Conservation (phyloP, 2,888 invertebrate species). For the Diaprepes abbreviatus region DNA sequence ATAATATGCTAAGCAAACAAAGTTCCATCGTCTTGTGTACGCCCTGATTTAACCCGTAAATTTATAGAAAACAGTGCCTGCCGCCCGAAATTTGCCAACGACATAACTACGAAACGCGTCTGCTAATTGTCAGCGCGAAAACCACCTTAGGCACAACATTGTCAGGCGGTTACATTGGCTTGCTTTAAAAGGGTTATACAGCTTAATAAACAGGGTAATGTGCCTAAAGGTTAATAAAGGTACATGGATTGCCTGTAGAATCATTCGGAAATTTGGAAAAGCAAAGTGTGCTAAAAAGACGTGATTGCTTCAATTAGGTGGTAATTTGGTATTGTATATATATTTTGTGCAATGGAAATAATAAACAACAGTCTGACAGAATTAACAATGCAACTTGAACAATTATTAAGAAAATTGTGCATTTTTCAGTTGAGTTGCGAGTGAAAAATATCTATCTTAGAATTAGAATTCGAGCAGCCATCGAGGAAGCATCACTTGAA, state of each 20-base stretch:
- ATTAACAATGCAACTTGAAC: too few relatives aligned
- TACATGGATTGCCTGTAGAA: not conserved
- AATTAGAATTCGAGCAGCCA: too few relatives aligned
- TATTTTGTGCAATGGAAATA: too few relatives aligned
- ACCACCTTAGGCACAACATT: slow-evolving; percentile 29
- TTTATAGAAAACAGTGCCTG: slow-evolving; percentile 10
- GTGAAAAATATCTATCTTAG: too few relatives aligned
- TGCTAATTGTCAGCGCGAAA: slow-evolving; percentile 42
- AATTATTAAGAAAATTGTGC: too few relatives aligned
- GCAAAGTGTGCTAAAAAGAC: too few relatives aligned
- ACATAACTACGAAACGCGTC: slow-evolving; percentile 10
- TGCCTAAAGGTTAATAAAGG: not conserved
- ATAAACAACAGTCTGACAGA: too few relatives aligned
- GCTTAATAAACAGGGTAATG: slow-evolving; percentile 24
- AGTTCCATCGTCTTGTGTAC: not conserved
- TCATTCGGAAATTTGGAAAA: not conserved
- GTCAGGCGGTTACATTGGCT: slow-evolving; percentile 35
- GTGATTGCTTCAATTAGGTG: too few relatives aligned
- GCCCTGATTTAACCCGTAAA: slow-evolving; percentile 3
- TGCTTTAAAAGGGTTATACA: slow-evolving; percentile 33
- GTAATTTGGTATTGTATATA: too few relatives aligned
- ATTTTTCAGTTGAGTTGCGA: too few relatives aligned
- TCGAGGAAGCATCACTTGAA: too few relatives aligned
- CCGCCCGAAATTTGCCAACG: slow-evolving; percentile 1
- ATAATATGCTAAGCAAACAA: slow-evolving; percentile 1